Base-by-base conservation (phyloP, 1,140 invertebrate species). In the Bombus vancouverensis region DNA sequence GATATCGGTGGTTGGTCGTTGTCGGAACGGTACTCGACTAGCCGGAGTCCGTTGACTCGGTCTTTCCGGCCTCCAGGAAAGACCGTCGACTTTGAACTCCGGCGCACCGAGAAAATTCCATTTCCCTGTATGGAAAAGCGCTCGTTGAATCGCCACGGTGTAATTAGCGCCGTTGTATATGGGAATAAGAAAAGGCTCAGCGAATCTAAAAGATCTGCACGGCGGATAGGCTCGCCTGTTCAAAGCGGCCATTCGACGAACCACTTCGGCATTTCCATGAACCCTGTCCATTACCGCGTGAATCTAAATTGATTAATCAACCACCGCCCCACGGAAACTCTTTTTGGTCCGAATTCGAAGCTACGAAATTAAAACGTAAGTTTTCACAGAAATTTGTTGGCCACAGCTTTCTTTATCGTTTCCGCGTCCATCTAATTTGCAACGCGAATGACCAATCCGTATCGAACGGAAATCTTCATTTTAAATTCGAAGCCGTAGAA, bases 41-140 rank as follows among this genome's bases (percentile, higher is more conserved):
- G 44, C 44, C 25, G 15, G 82, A 75, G 88, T 89, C 53, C 86
- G 59, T 71, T 82, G 76, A 85, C 82, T 87, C 32, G 39, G 79
- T 89, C 76, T 88, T 90, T 86, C 87, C 77, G 89, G 81, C 47
- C 80, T 87, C 76, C 89, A 80, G 70, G 89, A 82, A 90, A 90
- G 81, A 68, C 77, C 83, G 81, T 82, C 77, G 81, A 83, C 86
- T 90, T 90, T 87, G 77, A 83, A 87, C 86, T 81, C 71, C 18
- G 74, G 74, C 76, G 70, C 71, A 71, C 59, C 74, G 76, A 81
- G 89, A 81, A 90, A 90, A 90, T 90, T 90, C 89, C 89, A 90
- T 76, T 68, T 57, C 87, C 83, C 76, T 80, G 4, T 90, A 90
- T 79, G 87, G 89, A 81, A 90, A 90, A 77, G 53, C 83, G 34